These are phyloP conservation scores for Tringa solitaria DNA, from an alignment of 2,113 vertebrate genomes.

Conservation along the genomic window DNA sequence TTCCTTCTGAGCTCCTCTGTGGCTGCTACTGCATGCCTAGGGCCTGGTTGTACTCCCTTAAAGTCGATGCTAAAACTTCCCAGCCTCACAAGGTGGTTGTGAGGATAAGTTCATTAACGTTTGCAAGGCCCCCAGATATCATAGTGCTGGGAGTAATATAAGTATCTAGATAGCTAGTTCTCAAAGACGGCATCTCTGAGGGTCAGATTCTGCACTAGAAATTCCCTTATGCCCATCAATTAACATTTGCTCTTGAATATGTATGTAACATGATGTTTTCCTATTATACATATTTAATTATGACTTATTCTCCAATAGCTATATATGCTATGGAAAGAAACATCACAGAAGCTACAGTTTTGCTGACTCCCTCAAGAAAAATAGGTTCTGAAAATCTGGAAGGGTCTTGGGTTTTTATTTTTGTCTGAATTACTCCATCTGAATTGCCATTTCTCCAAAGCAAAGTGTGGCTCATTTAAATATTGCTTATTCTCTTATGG, in stretches of 20 bases:
- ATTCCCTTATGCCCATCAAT: constrained; percentile 68
- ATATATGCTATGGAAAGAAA: constrained; percentile 3
- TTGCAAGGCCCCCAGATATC: constrained; percentile 69
- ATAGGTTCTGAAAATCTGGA: constrained; percentile 27
- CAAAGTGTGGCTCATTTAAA: constrained; percentile 11
- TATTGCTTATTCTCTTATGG: background rate
- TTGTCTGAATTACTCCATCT: constrained; percentile 3
- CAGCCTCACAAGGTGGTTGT: constrained; percentile 69
- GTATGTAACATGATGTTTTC: constrained; percentile 68
- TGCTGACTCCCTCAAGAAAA: constrained; percentile 2
- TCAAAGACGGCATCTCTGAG: constrained; percentile 66
- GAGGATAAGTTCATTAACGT: constrained; percentile 72
- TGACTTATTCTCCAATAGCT: constrained; percentile 39
- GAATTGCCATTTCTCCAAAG: constrained; percentile 23
- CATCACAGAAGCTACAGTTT: constrained; percentile 4
- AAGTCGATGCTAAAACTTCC: constrained; percentile 67
- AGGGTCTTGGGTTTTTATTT: background rate
- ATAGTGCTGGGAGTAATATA: constrained; percentile 70
- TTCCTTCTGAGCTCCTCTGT: constrained; percentile 65
- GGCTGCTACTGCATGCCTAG: constrained; percentile 63
- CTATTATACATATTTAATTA: constrained; percentile 68
- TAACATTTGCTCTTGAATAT: constrained; percentile 70
- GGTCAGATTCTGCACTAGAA: constrained; percentile 64
- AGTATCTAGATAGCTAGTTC: constrained; percentile 67
- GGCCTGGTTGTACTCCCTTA: constrained; percentile 68